Evolutionary conservation across 2,888 invertebrate genomes (phyloP), one percentile per base, ranked within the genome.

Genomic region (Masnerella sp.): DNA sequence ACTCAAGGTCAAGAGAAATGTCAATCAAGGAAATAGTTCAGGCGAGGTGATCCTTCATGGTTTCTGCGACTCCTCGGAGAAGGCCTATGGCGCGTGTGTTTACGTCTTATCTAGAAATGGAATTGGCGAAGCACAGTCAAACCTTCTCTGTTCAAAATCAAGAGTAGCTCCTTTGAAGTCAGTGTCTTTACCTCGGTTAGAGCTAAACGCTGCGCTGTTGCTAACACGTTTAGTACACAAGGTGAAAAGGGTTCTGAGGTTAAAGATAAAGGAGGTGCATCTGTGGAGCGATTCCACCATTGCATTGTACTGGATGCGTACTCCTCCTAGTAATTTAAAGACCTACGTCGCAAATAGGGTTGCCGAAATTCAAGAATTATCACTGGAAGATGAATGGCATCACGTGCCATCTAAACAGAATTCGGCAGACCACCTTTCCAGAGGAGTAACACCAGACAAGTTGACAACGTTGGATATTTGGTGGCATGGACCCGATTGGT

Each of bases 71-170:
- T 77, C 79, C 4, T 77, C 72, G 1, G 77, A 78, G 15, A 72
- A 56, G 5, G 79, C 75, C 0, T 80, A 77, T 38, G 79, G 80
- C 12, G 79, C 78, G 0, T 79, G 79, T 36, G 32, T 81, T 5
- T 80, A 81, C 15, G 8, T 76, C 1, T 14, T 38, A 8, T 40
- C 20, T 15, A 14, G 2, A 36, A 15, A 15, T 11, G 11, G 5
- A 4, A 1, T 7, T 11, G 14, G 14, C 1, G 8, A 36, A 15
- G 7, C 9, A 7, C 14, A 12, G 14, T 14, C 15, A 5, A 5
- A 36, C 15, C 36, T 36, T 36, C 8, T 36, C 2, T 36, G 36
- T 14, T 36, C 36, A 5, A 36, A 36, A 12, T 14, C 12, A 2
- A 36, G 15, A 5, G 36, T 36, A 36, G 36, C 36, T 4, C 36